A percentile compares a stretch with the other conserved stretches of the same genome.
phyloP scores from a whole-genome alignment of 1,140 invertebrate species.

The Lasioglossum baleicum region DNA sequence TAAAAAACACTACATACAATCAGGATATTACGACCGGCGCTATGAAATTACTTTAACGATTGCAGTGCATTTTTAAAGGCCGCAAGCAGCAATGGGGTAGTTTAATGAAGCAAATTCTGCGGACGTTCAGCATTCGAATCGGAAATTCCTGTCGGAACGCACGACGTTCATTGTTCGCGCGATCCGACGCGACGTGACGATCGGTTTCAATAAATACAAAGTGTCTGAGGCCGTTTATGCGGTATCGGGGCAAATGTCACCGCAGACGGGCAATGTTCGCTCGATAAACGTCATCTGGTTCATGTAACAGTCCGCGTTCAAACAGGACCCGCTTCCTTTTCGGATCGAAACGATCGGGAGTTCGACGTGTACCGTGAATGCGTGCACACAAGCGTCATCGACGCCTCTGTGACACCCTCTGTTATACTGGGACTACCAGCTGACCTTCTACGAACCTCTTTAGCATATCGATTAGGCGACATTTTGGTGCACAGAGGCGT shows the following conservation, averaged over 20 bases:
- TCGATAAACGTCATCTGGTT: neutral
- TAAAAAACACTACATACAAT: no score
- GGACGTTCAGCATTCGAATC: constrained; percentile 1
- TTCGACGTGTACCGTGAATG: neutral
- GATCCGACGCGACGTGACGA: neutral
- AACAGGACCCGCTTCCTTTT: neutral
- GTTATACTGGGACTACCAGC: neutral
- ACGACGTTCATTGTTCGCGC: neutral
- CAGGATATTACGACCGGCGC: no score
- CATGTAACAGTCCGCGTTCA: neutral
- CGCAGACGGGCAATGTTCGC: neutral
- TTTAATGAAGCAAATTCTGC: neutral
- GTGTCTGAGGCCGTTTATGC: neutral
- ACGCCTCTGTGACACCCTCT: neutral
- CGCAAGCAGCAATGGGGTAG: neutral
- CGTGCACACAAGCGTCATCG: neutral
- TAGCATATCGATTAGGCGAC: neutral
- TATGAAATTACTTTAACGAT: no score
- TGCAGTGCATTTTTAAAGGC: neutral
- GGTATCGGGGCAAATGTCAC: neutral
- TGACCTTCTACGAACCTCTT: neutral
- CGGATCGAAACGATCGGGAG: neutral
- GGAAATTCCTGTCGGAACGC: neutral
- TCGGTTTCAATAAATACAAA: constrained; percentile 1
- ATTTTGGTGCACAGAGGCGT: neutral